Evolutionary conservation across 2,888 invertebrate genomes (phyloP).

Genomic region (Oconnorella tubifera): DNA sequence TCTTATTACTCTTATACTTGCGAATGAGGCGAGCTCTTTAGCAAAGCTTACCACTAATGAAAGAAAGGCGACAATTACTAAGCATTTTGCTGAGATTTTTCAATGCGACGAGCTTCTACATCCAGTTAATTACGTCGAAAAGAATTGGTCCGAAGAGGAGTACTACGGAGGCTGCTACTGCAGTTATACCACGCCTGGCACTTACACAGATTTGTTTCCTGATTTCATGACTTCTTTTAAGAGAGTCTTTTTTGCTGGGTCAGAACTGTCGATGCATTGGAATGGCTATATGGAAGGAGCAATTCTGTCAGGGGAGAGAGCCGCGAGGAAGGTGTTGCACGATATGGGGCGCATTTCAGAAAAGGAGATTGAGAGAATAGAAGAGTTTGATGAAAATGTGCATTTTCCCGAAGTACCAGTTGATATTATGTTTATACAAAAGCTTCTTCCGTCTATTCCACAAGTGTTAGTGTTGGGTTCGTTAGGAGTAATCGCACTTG

Average conservation of each 20-base stretch:
- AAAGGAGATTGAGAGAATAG: constrained; percentile 1
- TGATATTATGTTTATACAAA: no score
- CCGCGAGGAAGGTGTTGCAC: constrained; percentile 44
- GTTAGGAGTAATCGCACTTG: no score
- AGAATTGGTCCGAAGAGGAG: constrained; percentile 21
- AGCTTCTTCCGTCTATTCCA: no score
- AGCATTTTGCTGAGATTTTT: constrained; percentile 12
- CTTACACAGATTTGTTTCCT: background rate
- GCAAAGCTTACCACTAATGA: background rate
- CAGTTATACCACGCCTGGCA: constrained; percentile 13
- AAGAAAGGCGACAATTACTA: background rate
- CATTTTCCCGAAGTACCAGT: no score
- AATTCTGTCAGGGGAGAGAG: constrained; percentile 46
- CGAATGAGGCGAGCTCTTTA: constrained; percentile 41
- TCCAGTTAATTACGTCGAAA: constrained; percentile 18
- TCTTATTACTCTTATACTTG: constrained; percentile 51
- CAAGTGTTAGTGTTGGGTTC: no score
- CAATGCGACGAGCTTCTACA: constrained; percentile 5
- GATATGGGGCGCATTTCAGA: background rate
- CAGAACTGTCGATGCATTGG: constrained; percentile 48
- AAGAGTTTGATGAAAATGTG: background rate
- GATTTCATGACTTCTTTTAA: constrained; percentile 46
- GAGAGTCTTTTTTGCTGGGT: constrained; percentile 46
- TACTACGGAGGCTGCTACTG: constrained; percentile 19
- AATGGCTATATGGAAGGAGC: constrained; percentile 52